phyloP scores from a whole-genome alignment of 2,888 invertebrate genomes.

The Pachymerium ferrugineum region DNA sequence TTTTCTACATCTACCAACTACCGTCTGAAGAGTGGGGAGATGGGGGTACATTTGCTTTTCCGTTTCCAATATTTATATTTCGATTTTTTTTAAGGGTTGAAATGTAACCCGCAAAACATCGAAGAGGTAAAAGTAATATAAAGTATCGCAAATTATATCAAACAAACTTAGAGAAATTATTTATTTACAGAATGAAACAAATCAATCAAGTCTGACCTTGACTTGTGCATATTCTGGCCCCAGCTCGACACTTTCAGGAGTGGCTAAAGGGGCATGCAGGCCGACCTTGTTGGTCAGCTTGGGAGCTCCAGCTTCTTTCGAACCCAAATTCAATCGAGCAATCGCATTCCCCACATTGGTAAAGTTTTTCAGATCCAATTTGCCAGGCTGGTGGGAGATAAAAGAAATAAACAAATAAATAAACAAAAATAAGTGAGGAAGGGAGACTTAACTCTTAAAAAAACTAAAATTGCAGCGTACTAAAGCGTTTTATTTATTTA shows the following conservation, averaged over 20 bases:
- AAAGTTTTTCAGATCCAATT: slow-evolving; percentile 81
- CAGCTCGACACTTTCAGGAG: slow-evolving; percentile 69
- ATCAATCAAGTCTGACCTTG: slow-evolving; percentile 42
- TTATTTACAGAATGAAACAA: slow-evolving; percentile 2
- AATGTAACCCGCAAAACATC: background rate
- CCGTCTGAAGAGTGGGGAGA: slow-evolving; percentile 18
- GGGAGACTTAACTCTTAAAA: background rate
- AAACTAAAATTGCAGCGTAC: background rate
- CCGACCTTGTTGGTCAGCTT: slow-evolving; percentile 46
- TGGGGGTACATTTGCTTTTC: background rate
- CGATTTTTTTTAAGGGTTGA: background rate
- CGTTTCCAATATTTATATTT: background rate
- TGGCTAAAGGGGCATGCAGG: slow-evolving; percentile 67
- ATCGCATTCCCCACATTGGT: slow-evolving; percentile 82
- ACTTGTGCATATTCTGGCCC: slow-evolving; percentile 66
- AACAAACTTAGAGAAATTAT: too few relatives aligned
- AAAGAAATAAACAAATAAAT: slow-evolving; percentile 28
- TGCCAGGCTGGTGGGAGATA: slow-evolving; percentile 64
- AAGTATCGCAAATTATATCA: too few relatives aligned
- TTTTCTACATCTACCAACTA: background rate
- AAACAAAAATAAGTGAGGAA: background rate
- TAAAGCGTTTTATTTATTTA: too few relatives aligned
- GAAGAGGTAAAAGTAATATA: too few relatives aligned
- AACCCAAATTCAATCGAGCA: slow-evolving; percentile 52
- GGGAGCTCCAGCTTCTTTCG: slow-evolving; percentile 53